Base-by-base conservation (phyloP, 92 coral and sea anemone species). In the Porites evermanni region DNA sequence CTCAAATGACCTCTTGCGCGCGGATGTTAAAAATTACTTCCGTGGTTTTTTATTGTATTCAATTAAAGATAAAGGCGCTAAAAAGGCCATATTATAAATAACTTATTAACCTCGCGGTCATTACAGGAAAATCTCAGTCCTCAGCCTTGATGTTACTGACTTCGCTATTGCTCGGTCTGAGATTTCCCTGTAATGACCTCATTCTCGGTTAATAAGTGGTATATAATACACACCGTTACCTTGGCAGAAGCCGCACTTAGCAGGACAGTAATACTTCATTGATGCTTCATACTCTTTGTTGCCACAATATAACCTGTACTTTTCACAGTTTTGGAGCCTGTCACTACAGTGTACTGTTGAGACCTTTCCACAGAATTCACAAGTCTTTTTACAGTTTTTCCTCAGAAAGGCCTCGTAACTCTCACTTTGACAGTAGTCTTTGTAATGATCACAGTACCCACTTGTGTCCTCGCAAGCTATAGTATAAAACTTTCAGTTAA, bases 311-410 rank as follows among this genome's bases (percentile, higher is more conserved):
- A 13, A 10, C 38, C 52, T 24, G 60, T 88, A 91, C 1, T 53
- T 66, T 6, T n/a, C 10, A 38, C 94, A 88, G 81, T 80, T 38
- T 17, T 8, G 7, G 16, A 54, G 60, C 7, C 8, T 53, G 65
- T 75, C 79, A 13, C 16, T 18, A 23, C 79, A 75, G 53, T 75
- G 65, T 75, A 53, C 65, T 23, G 16, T 47, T 11, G 13, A 23
- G 13, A 61, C 72, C 56, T 92, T 89, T 89, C 92, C 52, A 54
- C 95, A 92, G 74, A 89, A 74, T 56, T 80, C 91, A 66, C 95
- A 92, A 0, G 92, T 77, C 77, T 29, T 87, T 52, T 65, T 12
- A 77, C 95, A 92, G 84, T 79, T 67, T 19, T 89, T 56, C 78
- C 83, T 68, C 87, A 92, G 84, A 20, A 89, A 77, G 2, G 60